Base-by-base conservation (phyloP, 2,888 invertebrate genomes). In the Xanthostigma xanthostigma region DNA sequence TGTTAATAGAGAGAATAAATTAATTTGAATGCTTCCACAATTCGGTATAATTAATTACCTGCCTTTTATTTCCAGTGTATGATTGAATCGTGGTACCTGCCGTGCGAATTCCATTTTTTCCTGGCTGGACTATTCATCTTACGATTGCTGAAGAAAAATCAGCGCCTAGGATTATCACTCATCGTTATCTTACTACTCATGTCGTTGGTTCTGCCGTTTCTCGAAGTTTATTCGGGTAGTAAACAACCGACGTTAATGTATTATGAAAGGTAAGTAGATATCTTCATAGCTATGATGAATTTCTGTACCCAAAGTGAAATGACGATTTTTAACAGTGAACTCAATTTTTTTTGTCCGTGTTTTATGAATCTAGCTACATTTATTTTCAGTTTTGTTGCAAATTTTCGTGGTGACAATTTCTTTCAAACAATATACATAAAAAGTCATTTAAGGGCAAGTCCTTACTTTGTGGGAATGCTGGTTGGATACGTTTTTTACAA, bases 71-170 rank as follows among this genome's bases (percentile, higher is more conserved):
- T 71, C 37, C 65, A 82, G 81, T 83, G 83, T 57, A 69, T 82
- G 64, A 68, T 76, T 1, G 71, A 75, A 51, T 73, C 79, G 1
- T 83, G 83, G 83, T 81, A 80, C 62, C 71, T 81, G 37, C 77
- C 82, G 0, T 78, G 78, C 51, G 82, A 83, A 62, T 79, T 81
- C 65, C 82, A 83, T 60, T 78, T 73, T 64, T 80, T 79, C 63
- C 63, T 76, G 43, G 59, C 79, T 12, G 72, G 73, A 0, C 61
- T 75, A n/a, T 58, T 72, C 12, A 54, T 73, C n/a, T 72, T 68
- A 55, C 61, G 67, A 54, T 44, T 75, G 10, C 70, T 75, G 56
- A 67, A 65, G 42, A 64, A 61, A 9, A 58, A 60, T 6, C 69
- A 67, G 0, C 61, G 58, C 10, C 34, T 69, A 0, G 75, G 74